Evolutionary conservation across 2,888 invertebrate species (phyloP).

Genomic region (Antheraea yamamai): DNA sequence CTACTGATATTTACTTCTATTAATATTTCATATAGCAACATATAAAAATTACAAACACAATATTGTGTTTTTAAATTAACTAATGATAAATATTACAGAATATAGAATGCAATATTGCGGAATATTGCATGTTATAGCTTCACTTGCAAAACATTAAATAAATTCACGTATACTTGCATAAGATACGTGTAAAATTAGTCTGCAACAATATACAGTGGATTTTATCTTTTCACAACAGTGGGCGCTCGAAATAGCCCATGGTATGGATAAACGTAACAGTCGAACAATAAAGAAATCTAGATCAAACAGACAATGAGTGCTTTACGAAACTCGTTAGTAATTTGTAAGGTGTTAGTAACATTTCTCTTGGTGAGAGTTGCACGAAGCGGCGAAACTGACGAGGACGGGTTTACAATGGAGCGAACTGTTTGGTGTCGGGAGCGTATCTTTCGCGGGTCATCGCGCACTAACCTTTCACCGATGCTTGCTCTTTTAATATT

Average conservation of each 20-base stretch:
- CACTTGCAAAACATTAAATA: constrained; percentile 3
- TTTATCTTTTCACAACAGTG: constrained; percentile 42
- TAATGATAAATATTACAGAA: not conserved
- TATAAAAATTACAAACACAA: too few relatives aligned
- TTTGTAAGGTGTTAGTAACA: constrained; percentile 67
- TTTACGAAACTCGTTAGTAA: constrained; percentile 73
- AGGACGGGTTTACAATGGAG: constrained; percentile 58
- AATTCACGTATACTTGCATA: constrained; percentile 17
- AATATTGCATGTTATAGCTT: not conserved
- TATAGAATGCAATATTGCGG: not conserved
- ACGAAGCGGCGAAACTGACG: constrained; percentile 74
- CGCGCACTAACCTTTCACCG: constrained; percentile 68
- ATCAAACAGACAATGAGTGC: constrained; percentile 72
- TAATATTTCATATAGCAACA: too few relatives aligned
- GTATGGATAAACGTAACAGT: constrained; percentile 50
- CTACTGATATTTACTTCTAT: too few relatives aligned
- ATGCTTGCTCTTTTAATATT: constrained; percentile 18
- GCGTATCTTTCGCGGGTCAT: constrained; percentile 61
- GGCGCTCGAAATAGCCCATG: constrained; percentile 50
- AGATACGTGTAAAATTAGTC: constrained; percentile 8
- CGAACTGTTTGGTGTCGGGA: constrained; percentile 47
- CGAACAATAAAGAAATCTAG: constrained; percentile 68
- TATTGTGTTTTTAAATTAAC: not conserved
- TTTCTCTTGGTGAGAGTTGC: constrained; percentile 71
- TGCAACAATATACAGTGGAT: constrained; percentile 11